Evolutionary conservation across 1,140 invertebrate genomes (phyloP), one percentile per base, ranked within the genome.

Genomic region (Brachionus paranguensis): DNA sequence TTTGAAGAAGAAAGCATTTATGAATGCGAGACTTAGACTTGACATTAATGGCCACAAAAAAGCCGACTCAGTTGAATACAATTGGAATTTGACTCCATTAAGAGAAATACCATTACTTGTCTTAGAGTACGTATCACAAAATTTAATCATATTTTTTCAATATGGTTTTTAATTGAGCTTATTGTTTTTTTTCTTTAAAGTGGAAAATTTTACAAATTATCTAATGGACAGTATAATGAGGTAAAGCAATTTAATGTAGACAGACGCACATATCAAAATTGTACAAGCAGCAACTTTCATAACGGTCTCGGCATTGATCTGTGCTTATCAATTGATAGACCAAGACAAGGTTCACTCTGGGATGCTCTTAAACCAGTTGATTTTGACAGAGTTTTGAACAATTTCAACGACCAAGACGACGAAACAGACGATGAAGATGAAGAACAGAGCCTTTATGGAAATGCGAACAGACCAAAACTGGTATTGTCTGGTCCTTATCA

Each of bases 141-240:
- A 47, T 65, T 65, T 27, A 29, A 29, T 65, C 6, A 17, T 11
- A 10, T 10, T 20, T 14, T 72, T n/a, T 27, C 11, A 5, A 5
- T 43, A 45, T 20, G 43, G 45, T 45, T 45, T n/a, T 7, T 4
- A 43, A 24, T 74, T 20, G 29, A 4, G 3, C 29, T 33, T 4
- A 33, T 2, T 33, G 3, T 33, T 45, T 37, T 37, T 33, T 45
- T 37, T 37, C 20, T 76, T 76, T 37, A 27, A 76, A 76, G 72
- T 45, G 78, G 78, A 60, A 60, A 68, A 81, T 81, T 81, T 17
- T 81, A 47, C 78, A 81, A 81, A 81, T 47, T 81, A 64, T 43
- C 50, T 10, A 50, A 76, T 64, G 33, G 33, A 24, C 78, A 81
- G 45, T 81, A 81, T 20, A 41, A 60, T 11, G 78, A 81, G 12